Evolutionary conservation across 2,888 invertebrate genomes (phyloP).

Genomic region (Mythimna albipuncta): DNA sequence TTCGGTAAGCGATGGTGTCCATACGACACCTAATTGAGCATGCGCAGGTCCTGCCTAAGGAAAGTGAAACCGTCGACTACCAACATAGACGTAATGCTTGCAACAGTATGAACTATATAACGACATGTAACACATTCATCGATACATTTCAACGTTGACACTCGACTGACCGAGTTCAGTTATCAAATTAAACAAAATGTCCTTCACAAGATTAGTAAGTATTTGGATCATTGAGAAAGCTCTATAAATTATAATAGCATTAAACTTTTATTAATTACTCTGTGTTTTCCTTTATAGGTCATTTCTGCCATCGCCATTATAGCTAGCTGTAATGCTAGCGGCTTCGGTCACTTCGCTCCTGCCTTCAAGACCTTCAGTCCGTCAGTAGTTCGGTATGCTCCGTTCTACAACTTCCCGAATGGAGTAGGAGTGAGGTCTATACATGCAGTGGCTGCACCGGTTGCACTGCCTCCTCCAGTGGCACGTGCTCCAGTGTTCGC

Average conservation of each 20-base stretch:
- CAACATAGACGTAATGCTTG: conserved; percentile 85
- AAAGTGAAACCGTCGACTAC: conserved; percentile 87
- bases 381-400: conserved; percentile 86
- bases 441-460: conserved; percentile 79
- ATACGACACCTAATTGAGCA: conserved; percentile 83
- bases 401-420: conserved; percentile 86
- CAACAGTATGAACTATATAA: conserved; percentile 90
- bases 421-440: conserved; percentile 82
- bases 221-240: conserved; percentile 6
- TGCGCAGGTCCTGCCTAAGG: conserved; percentile 86
- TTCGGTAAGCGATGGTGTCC: conserved; percentile 82
- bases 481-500: conserved; percentile 64
- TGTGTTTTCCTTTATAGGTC: conserved; percentile 74
- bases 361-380: conserved; percentile 75
- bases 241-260: background rate
- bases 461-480: conserved; percentile 41
- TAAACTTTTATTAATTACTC: conserved; percentile 1
- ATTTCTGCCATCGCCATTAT: conserved; percentile 77
- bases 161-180: conserved; percentile 83
- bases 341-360: conserved; percentile 80
- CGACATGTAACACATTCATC: conserved; percentile 81
- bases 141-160: conserved; percentile 82
- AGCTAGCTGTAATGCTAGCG: conserved; percentile 86
- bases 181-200: conserved; percentile 75
- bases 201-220: conserved; percentile 85